Conservation (phyloP, 2,113 vertebrate genomes). For the Myotis yumanensis region DNA sequence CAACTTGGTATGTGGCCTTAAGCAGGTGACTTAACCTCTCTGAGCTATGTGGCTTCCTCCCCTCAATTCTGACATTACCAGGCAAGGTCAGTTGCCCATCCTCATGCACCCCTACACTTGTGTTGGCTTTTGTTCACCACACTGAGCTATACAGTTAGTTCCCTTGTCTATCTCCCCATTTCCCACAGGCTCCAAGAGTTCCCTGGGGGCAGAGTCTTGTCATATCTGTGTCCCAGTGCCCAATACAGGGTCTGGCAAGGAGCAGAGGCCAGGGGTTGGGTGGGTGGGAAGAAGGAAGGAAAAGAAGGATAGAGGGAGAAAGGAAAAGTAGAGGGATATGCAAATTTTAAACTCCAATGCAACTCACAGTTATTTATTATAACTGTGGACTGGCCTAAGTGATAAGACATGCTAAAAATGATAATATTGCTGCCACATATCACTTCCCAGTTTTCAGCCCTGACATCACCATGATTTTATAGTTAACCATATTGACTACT, state of each 20-base stretch:
- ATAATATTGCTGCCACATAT: not conserved
- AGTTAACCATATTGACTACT: not conserved
- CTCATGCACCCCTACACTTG: too few species aligned
- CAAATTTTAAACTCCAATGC: not conserved
- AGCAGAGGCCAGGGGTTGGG: not conserved
- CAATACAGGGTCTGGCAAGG: not conserved
- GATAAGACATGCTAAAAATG: not conserved
- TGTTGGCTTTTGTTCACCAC: not conserved
- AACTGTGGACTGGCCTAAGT: not conserved
- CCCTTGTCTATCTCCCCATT: not conserved
- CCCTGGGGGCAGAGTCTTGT: not conserved
- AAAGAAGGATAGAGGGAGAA: not conserved
- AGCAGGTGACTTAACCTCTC: not conserved
- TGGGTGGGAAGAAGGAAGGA: not conserved
- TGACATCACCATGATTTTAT: not conserved
- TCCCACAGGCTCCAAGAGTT: not conserved
- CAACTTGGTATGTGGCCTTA: not conserved
- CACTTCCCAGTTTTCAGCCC: not conserved
- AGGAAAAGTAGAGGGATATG: not conserved
- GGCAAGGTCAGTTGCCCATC: not conserved
- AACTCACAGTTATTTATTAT: not conserved
- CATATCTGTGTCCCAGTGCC: not conserved
- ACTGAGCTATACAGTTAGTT: not conserved
- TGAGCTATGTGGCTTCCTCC: not conserved
- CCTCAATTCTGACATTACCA: not conserved